Evolutionary conservation across 2,888 invertebrate genomes (phyloP), one percentile per base, ranked within the genome.

Genomic region (Campaea margaritaria): DNA sequence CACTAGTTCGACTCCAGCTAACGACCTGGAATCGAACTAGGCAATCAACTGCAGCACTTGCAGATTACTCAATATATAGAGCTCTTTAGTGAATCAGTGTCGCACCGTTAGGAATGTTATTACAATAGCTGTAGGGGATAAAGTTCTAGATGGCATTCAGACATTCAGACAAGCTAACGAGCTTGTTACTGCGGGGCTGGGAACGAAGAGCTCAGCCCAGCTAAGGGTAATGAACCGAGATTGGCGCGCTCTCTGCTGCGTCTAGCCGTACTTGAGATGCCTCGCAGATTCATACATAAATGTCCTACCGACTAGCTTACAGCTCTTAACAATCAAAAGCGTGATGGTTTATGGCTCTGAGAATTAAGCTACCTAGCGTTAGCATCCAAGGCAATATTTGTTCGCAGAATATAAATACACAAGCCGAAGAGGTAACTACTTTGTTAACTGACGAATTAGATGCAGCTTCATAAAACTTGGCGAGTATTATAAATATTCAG

Each of bases 201-300:
- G 51, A 65, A 62, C 65, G 63, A 65, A 54, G 64, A 67, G 67
- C 66, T 69, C 64, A 60, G 50, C 63, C 53, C 58, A 52, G 62
- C 65, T 72, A 67, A 67, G 75, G 68, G 70, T 76, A 80, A 78
- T 78, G 75, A 81, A 79, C 75, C 65, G 68, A 65, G 69, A 72
- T 71, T 68, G 68, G 65, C 21, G 56, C 62, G 41, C 64, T 62
- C 56, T 59, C 51, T 61, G 47, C 64, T 63, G 54, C 56, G 60
- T 65, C 65, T 69, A 65, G 64, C 56, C 55, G 39, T 44, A 58
- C 62, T 63, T 52, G 60, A 62, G 36, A n/a, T 36, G 36, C 1
- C 10, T 12, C 12, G 36, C 34, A 36, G 12, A 12, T 36, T 1
- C 12, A 36, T 36, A 36, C n/a, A 11, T 36, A n/a, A n/a, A 36